These are phyloP conservation scores for Heloderma charlesbogerti DNA, from an alignment of 2,113 vertebrate genomes.

Conservation along the genomic window DNA sequence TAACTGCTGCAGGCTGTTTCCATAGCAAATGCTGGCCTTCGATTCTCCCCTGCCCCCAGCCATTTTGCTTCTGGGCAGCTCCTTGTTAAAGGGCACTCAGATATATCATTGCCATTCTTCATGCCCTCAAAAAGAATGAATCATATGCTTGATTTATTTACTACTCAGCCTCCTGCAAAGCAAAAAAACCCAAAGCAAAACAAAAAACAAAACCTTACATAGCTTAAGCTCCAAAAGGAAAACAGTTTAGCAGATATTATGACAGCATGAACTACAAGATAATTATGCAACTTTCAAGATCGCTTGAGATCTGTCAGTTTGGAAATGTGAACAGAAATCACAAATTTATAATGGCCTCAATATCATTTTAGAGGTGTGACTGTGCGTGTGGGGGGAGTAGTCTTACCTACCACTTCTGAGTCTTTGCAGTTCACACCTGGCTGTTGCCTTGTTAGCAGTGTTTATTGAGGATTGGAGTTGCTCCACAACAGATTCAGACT, in stretches of 20 bases:
- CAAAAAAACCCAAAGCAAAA: background rate
- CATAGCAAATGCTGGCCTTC: background rate
- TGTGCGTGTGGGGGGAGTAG: background rate
- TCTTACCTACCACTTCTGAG: background rate
- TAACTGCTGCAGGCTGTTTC: background rate
- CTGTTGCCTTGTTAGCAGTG: background rate
- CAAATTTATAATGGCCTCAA: background rate
- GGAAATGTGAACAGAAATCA: background rate
- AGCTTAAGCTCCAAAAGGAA: background rate
- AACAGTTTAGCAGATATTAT: background rate
- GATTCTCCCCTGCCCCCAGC: background rate
- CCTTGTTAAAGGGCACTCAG: background rate
- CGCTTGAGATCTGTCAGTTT: background rate
- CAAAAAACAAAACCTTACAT: background rate
- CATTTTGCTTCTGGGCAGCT: conserved; percentile 1
- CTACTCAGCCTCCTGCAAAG: background rate
- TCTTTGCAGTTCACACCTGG: background rate
- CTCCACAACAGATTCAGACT: background rate
- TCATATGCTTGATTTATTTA: background rate
- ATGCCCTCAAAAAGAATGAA: background rate
- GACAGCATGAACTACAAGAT: background rate
- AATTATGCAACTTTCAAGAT: background rate
- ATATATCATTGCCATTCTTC: background rate
- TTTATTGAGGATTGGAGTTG: background rate
- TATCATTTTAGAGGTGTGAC: background rate